Evolutionary conservation across 2,113 vertebrate genomes (phyloP).

Genomic region (Sylvilagus bachmani): DNA sequence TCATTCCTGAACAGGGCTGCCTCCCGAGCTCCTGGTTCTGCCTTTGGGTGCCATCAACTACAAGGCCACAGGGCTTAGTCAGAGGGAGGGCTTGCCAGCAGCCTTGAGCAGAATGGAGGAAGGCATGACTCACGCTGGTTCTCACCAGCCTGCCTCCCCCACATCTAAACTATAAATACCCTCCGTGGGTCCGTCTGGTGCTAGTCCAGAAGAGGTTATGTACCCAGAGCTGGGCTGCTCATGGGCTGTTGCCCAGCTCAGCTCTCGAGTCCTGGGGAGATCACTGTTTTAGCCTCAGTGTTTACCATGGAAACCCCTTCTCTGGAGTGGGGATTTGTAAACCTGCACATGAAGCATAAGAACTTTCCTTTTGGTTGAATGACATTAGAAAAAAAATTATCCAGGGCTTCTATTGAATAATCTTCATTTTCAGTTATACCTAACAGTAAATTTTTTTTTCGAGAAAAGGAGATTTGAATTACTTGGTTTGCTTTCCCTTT

Average conservation of each 20-base stretch:
- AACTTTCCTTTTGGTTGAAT: constrained; percentile 12
- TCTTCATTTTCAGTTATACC: not conserved
- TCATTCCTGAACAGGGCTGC: not conserved
- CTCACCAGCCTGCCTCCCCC: not conserved
- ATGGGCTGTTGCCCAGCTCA: not conserved
- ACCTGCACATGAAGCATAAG: not conserved
- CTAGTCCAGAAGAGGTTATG: constrained; percentile 49
- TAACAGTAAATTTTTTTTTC: not conserved
- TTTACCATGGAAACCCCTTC: constrained; percentile 6
- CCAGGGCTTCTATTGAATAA: not conserved
- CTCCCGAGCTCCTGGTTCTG: not conserved
- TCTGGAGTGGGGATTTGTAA: not conserved
- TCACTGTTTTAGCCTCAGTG: not conserved
- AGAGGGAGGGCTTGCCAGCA: not conserved
- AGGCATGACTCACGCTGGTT: constrained; percentile 65
- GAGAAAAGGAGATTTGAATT: not conserved
- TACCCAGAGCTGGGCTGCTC: not conserved
- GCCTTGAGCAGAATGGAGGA: constrained; percentile 18
- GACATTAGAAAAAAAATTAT: constrained; percentile 13
- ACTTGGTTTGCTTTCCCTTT: constrained; percentile 2
- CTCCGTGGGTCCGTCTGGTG: not conserved
- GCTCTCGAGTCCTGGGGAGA: not conserved
- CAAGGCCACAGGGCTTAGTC: constrained; percentile 14
- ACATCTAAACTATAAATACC: constrained; percentile 60
- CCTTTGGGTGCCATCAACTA: not conserved